These are phyloP conservation scores for Phalanger gymnotis DNA, from an alignment of 2,797 vertebrate genomes.

Conservation along the genomic window DNA sequence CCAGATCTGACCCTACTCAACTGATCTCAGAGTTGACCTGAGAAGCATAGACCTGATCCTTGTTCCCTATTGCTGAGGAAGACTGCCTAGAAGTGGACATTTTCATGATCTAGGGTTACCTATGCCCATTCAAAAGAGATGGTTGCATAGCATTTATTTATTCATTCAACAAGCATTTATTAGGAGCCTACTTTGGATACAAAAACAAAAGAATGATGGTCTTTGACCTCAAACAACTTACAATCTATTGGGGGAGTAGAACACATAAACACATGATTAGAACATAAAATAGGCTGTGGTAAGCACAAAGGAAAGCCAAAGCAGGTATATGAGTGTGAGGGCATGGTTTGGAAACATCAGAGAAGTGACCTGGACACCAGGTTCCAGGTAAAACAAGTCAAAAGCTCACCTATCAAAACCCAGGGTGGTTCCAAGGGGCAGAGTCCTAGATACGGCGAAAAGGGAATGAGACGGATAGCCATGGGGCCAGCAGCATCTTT, in stretches of 20 bases:
- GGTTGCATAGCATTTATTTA: neutral
- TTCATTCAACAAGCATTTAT: neutral
- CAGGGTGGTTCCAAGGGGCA: neutral
- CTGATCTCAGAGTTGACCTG: neutral
- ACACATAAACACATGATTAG: neutral
- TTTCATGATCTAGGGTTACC: neutral
- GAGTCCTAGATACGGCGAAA: neutral
- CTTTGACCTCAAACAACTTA: neutral
- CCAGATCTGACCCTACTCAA: neutral
- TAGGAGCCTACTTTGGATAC: neutral
- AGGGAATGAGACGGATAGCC: neutral
- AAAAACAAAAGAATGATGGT: neutral
- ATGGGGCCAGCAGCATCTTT: neutral
- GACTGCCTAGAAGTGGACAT: neutral
- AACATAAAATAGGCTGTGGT: neutral
- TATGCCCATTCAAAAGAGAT: neutral
- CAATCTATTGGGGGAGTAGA: neutral
- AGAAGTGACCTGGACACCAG: neutral
- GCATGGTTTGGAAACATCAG: neutral
- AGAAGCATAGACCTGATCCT: neutral
- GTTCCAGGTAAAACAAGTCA: neutral
- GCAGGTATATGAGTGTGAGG: neutral
- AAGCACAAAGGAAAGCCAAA: neutral
- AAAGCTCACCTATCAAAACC: neutral
- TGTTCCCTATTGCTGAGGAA: neutral